phyloP scores from a whole-genome alignment of 2,797 vertebrate species.

The Aplochiton taeniatus region DNA sequence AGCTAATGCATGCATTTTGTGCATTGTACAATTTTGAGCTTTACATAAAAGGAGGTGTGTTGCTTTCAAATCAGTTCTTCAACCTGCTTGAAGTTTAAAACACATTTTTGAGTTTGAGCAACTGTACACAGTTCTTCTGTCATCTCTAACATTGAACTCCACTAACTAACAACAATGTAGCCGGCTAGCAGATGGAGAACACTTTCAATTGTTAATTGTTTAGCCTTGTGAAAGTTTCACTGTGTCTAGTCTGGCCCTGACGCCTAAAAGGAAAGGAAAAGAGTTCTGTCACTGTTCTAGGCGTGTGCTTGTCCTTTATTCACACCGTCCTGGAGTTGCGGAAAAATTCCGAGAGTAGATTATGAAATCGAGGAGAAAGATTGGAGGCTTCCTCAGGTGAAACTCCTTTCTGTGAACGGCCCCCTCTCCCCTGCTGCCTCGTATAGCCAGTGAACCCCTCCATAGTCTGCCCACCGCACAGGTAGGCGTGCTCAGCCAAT shows the following conservation, averaged over 20 bases:
- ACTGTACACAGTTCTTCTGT: constrained; percentile 68
- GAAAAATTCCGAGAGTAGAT: constrained; percentile 56
- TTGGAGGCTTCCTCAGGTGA: constrained; percentile 48
- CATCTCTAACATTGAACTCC: constrained; percentile 66
- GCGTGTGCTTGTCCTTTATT: constrained; percentile 23
- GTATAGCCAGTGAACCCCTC: constrained; percentile 63
- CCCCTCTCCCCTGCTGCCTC: constrained; percentile 25
- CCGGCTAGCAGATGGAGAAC: background rate
- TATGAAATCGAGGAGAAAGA: constrained; percentile 54
- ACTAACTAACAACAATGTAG: constrained; percentile 64
- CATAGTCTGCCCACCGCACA: constrained; percentile 69
- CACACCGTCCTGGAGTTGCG: constrained; percentile 39
- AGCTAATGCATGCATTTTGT: constrained; percentile 33
- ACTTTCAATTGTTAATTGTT: too few relatives aligned
- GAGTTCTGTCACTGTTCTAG: constrained; percentile 27
- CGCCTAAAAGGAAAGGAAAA: constrained; percentile 38
- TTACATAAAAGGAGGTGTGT: constrained; percentile 58
- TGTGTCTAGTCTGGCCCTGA: too few relatives aligned
- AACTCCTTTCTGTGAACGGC: constrained; percentile 49
- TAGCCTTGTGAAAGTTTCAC: too few relatives aligned
- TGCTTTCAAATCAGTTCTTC: constrained; percentile 57
- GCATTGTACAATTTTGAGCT: constrained; percentile 59
- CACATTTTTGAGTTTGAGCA: constrained; percentile 55
- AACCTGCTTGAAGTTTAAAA: constrained; percentile 58
- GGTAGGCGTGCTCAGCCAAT: constrained; percentile 32